phyloP scores from a whole-genome alignment of 2,888 invertebrate genomes.

The Sialis lutaria region DNA sequence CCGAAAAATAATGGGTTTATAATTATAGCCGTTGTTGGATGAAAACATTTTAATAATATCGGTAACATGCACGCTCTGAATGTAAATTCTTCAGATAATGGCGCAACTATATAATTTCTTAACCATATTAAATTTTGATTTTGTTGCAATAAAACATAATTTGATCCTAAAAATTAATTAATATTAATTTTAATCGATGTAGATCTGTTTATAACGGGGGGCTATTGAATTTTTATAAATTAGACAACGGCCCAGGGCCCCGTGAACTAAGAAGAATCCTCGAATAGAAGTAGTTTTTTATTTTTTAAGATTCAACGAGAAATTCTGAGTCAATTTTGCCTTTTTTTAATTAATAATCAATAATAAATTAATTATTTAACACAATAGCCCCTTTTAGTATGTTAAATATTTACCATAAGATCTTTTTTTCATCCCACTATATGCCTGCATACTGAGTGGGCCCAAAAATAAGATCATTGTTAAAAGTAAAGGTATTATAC shows the following conservation, averaged over 20 bases:
- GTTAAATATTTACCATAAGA: constrained; percentile 38
- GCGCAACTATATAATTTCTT: constrained; percentile 78
- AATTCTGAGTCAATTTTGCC: not conserved
- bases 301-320: not conserved
- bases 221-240: not conserved
- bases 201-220: no score
- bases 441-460: constrained; percentile 56
- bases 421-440: constrained; percentile 47
- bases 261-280: not conserved
- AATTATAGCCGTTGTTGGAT: constrained; percentile 57
- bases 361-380: not conserved
- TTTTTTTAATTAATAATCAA: no score
- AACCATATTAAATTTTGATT: constrained; percentile 62
- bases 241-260: no score
- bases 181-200: not conserved
- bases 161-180: not conserved
- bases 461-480: constrained; percentile 70
- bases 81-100: constrained; percentile 88
- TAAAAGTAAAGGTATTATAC: constrained; percentile 54
- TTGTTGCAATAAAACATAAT: constrained; percentile 1
- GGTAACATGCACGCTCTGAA: constrained; percentile 93
- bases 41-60: constrained; percentile 64
- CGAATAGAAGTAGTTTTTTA: not conserved
- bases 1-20: constrained; percentile 86
- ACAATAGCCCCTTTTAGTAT: not conserved